These are phyloP conservation scores for Drosophila kanekoi DNA, from an alignment of 2,888 invertebrate genomes.

Conservation along the genomic window DNA sequence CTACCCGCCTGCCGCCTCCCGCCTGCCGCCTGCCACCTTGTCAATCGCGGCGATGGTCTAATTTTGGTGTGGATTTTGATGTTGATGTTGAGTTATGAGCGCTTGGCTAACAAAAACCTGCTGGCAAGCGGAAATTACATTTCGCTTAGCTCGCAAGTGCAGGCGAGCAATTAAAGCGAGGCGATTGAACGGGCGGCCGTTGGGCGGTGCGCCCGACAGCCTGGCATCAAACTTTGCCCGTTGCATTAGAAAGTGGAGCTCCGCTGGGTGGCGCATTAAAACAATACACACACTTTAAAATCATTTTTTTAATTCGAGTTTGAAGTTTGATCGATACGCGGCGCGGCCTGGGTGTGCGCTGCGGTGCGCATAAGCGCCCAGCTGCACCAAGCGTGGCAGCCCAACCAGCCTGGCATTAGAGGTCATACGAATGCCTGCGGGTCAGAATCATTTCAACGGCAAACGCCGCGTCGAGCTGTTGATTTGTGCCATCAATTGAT, in stretches of 20 bases:
- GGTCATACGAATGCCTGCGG: conserved; percentile 60
- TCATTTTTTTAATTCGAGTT: conserved; percentile 75
- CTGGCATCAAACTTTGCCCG: conserved; percentile 53
- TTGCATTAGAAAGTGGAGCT: conserved; percentile 63
- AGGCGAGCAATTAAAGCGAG: conserved; percentile 64
- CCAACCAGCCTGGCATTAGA: conserved; percentile 63
- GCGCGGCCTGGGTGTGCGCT: conserved; percentile 47
- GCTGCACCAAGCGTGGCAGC: conserved; percentile 27
- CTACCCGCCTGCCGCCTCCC: background rate
- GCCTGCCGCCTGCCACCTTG: conserved; percentile 17
- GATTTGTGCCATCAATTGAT: conserved; percentile 56
- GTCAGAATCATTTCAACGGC: conserved; percentile 66
- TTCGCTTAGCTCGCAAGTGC: conserved; percentile 56
- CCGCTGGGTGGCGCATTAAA: conserved; percentile 30
- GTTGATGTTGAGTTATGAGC: conserved; percentile 63
- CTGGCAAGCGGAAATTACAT: conserved; percentile 72
- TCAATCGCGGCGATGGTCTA: conserved; percentile 34
- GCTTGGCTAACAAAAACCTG: conserved; percentile 33
- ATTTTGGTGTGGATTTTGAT: conserved; percentile 32
- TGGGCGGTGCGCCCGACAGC: conserved; percentile 2
- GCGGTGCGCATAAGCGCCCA: conserved; percentile 39
- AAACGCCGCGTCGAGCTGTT: conserved; percentile 65
- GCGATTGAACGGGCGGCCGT: background rate
- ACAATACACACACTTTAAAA: conserved; percentile 72
- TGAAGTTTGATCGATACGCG: conserved; percentile 85